phyloP scores from a whole-genome alignment of 1,140 invertebrate genomes.

The Brachionus rotundiformis region DNA sequence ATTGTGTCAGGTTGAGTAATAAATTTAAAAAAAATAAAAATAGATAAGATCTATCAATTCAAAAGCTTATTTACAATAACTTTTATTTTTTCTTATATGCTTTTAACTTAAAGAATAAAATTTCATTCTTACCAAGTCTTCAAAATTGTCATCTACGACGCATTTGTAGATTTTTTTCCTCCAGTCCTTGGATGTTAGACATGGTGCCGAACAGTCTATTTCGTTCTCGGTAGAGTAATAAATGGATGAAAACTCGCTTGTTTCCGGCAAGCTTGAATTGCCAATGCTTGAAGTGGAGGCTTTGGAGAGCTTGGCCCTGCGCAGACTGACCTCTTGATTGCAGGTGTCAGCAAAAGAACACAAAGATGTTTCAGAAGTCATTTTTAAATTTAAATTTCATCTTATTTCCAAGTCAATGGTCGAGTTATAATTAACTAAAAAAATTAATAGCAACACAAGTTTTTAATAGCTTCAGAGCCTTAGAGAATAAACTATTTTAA shows the following conservation, averaged over 20 bases:
- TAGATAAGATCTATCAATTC: no score
- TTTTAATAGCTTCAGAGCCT: neutral
- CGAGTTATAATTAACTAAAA: neutral
- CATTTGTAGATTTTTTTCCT: slow-evolving; percentile 45
- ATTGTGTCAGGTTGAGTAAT: no score
- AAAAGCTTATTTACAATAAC: no score
- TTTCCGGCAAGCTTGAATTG: slow-evolving; percentile 5
- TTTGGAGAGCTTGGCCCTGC: neutral
- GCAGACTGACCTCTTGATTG: neutral
- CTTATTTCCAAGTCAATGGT: neutral
- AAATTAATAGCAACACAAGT: neutral
- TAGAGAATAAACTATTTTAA: neutral
- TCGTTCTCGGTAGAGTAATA: neutral
- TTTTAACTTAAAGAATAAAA: neutral
- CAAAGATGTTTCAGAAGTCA: neutral
- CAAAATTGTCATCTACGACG: neutral
- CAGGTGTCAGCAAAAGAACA: neutral
- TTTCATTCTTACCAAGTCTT: neutral
- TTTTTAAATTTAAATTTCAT: neutral
- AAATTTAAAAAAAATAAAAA: no score
- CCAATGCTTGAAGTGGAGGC: neutral
- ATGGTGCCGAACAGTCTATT: neutral
- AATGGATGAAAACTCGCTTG: slow-evolving; percentile 12
- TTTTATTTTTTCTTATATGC: no score
- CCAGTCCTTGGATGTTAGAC: neutral